phyloP scores from a whole-genome alignment of 2,888 invertebrate genomes.

The Odontocerum albicorne region DNA sequence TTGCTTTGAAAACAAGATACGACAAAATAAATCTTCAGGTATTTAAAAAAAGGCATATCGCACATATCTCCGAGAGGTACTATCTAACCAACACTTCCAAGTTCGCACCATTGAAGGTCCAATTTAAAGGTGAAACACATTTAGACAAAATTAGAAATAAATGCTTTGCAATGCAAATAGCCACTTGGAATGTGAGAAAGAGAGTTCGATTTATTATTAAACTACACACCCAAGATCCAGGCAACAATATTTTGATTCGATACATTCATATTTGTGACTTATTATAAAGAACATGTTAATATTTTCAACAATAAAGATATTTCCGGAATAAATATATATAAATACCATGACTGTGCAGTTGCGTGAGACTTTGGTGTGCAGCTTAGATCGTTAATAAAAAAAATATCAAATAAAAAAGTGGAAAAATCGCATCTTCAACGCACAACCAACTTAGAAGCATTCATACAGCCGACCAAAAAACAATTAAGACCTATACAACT shows the following conservation, averaged over 20 bases:
- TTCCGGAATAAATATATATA: too few relatives aligned
- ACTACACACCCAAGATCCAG: too few relatives aligned
- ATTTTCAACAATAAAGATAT: too few relatives aligned
- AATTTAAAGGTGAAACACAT: constrained; percentile 3
- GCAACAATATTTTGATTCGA: too few relatives aligned
- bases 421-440: constrained; percentile 20
- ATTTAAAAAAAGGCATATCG: constrained; percentile 32
- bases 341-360: too few relatives aligned
- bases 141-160: constrained; percentile 4
- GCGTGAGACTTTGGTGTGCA: too few relatives aligned
- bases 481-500: too few relatives aligned
- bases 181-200: constrained; percentile 18
- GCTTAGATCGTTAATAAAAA: too few relatives aligned
- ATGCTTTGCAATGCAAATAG: constrained; percentile 6
- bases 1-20: constrained; percentile 23
- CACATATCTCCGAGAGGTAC: constrained; percentile 11
- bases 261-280: too few relatives aligned
- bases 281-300: too few relatives aligned
- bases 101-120: constrained; percentile 27
- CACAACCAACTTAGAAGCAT: constrained; percentile 32
- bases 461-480: not conserved
- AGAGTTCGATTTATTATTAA: too few relatives aligned
- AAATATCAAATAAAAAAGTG: not conserved
- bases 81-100: constrained; percentile 24
- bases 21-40: constrained; percentile 35